Base-by-base conservation (phyloP, 2,888 invertebrate genomes). In the Monopis laevigella region DNA sequence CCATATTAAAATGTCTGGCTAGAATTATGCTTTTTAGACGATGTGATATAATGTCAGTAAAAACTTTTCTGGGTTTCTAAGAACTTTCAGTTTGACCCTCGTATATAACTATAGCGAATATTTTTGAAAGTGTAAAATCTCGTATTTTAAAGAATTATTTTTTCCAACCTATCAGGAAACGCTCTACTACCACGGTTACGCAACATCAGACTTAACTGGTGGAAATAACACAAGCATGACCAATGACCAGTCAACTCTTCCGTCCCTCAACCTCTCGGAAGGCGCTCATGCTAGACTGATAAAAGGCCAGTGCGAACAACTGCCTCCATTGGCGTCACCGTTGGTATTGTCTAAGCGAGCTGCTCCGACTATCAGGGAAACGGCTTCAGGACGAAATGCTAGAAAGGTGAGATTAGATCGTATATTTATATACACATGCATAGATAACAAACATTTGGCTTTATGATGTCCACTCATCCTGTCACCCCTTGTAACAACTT, bases 291-390 rank as follows among this genome's bases (percentile, higher is more conserved):
- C 54, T 27, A 58, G 73, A 0, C 59, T 77, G 2, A 44, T 63
- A 3, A 70, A 68, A 43, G 73, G 69, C 0, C 72, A 71, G 42
- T 70, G 70, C 27, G 72, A 80, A 43, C 74, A 77, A 39, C 55
- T 81, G 12, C 81, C 81, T 0, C 78, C 80, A 0, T 47, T 82
- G 17, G 80, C 81, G 0, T 78, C 80, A 0, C 81, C 81, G 0
- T 56, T 80, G 0, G 69, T 78, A 1, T 53, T 82, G 21, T 45
- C 73, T 0, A 68, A 64, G 46, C 59, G 81, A 28, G 49, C 58
- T 1, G 34, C 62, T 3, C 34, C 27, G 10, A 59, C 59, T 0
- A 41, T 57, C 1, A 77, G 67, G 38, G 78, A 77, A 26, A 58
- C 62, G 0, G 51, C 52, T 8, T 66, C 56, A 32, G 61, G 65